Evolutionary conservation across 2,113 vertebrate species (phyloP).

Genomic region (Etia nguti): DNA sequence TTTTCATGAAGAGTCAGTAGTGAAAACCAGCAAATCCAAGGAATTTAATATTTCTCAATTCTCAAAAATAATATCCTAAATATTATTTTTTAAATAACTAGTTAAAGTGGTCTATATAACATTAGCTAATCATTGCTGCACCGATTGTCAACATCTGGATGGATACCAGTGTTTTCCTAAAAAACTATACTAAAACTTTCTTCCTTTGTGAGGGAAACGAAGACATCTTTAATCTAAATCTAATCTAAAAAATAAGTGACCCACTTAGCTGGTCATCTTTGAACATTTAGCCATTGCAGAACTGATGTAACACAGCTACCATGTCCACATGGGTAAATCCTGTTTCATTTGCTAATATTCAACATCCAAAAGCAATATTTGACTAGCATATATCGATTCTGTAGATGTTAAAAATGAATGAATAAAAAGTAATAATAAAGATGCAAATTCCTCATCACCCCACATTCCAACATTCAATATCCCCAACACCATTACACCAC

Average conservation of each 20-base stretch:
- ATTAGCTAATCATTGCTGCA: not conserved
- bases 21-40: not conserved
- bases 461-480: not conserved
- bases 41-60: not conserved
- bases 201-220: not conserved
- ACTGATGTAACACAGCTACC: not conserved
- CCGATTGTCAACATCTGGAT: not conserved
- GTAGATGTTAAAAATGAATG: not conserved
- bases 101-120: not conserved
- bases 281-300: not conserved
- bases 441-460: not conserved
- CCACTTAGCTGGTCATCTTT: not conserved
- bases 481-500: not conserved
- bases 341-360: not conserved
- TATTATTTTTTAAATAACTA: accelerated
- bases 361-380: not conserved
- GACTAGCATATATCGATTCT: not conserved
- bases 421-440: not conserved
- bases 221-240: not conserved
- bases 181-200: not conserved
- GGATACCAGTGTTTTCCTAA: not conserved
- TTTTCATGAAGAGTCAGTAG: not conserved
- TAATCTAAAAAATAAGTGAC: not conserved
- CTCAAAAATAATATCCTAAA: not conserved
- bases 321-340: not conserved